Evolutionary conservation across 1,140 invertebrate genomes (phyloP), one percentile per base, ranked within the genome.

Genomic region (Drosophila tristis): DNA sequence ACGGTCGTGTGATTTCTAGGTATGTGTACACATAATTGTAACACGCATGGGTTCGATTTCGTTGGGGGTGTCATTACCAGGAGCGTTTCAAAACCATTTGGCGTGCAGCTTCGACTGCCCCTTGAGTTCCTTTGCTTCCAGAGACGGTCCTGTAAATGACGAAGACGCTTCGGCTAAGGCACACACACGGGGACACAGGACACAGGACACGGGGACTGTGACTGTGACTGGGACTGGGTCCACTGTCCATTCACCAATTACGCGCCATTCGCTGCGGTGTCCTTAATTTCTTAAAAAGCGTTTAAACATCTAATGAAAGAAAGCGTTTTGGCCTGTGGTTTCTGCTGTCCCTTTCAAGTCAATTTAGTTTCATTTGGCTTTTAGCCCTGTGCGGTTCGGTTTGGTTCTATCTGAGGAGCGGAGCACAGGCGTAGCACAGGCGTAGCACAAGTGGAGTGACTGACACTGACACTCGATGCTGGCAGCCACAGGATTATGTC

Each of bases 271-370:
- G 71, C 76, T 48, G 76, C 72, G 72, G 78, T 89, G 84, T 89
- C 79, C 84, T 87, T 87, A 87, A 87, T 87, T 89, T 87, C 84
- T 77, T 87, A 87, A 82, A 87, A 87, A 89, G 84, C 84, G 79
- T 87, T 87, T 87, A 87, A 87, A 84, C 84, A 77, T 89, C 75
- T 87, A 87, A 87, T 87, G 84, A 84, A 87, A 84, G 84, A 84
- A 87, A 89, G 84, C 81, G 60, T 78, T 86, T 87, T 61, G 61
- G 43, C 61, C 67, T 55, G 73, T 76, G 75, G 82, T 58, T 87
- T 67, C 66, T 35, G 62, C 75, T 74, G 76, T 80, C 75, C 25
- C 0, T 25, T 25, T 25, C 20, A 20, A 25, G 66, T 61, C 78
- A 71, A 76, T 49, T 87, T 65, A 89, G 84, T 91, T 79, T 80